Evolutionary conservation across 2,797 vertebrate genomes (phyloP).

Genomic region (Kryptopterus vitreolus): DNA sequence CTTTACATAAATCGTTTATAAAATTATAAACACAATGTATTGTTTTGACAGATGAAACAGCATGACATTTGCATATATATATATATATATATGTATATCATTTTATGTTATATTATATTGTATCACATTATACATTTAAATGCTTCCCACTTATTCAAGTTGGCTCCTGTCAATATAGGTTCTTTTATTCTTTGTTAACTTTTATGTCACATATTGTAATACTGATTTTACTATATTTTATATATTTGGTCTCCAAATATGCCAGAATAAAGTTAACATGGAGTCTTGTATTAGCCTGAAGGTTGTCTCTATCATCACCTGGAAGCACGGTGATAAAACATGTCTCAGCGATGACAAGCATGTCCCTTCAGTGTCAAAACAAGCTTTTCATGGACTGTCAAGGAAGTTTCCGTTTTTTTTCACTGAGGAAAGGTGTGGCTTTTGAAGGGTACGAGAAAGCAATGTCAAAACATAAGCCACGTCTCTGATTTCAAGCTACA

Average conservation of each 20-base stretch:
- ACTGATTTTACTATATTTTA: too few relatives aligned
- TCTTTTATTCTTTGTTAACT: neutral
- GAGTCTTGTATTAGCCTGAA: neutral
- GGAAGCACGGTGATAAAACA: conserved; percentile 51
- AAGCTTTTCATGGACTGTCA: neutral
- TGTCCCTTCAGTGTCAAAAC: conserved; percentile 22
- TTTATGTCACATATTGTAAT: neutral
- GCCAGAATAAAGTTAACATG: neutral
- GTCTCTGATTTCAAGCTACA: neutral
- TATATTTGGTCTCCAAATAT: too few relatives aligned
- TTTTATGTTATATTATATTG: too few relatives aligned
- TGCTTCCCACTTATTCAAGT: neutral
- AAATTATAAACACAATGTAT: too few relatives aligned
- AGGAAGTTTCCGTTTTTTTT: conserved; percentile 35
- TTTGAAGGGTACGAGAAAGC: conserved; percentile 39
- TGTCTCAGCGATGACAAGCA: conserved; percentile 43
- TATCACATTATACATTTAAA: too few relatives aligned
- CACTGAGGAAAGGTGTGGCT: conserved; percentile 5
- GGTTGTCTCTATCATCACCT: neutral
- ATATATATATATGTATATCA: too few relatives aligned
- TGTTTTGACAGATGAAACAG: too few relatives aligned
- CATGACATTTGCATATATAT: too few relatives aligned
- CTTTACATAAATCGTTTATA: too few relatives aligned
- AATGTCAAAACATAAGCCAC: conserved; percentile 58
- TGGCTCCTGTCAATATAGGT: neutral